Base-by-base conservation (phyloP, 2,113 vertebrate species). In the Charadrius vociferus region DNA sequence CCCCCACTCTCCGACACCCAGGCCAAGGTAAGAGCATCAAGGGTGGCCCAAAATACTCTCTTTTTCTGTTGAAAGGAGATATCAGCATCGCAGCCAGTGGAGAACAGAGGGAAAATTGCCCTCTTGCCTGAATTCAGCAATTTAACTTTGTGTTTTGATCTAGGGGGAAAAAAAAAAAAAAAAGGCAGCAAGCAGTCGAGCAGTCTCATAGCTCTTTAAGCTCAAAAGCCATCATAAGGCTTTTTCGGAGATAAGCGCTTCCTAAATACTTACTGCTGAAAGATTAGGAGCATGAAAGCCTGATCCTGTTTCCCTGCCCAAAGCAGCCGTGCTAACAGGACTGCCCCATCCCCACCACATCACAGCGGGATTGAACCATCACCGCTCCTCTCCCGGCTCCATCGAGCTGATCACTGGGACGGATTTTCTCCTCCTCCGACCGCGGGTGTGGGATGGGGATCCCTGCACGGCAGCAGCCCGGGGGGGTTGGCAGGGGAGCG, bases 161-260 rank as follows among this genome's bases (percentile, higher is more conserved):
- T 36, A 6, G 24, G 19, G 27, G 53, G 18, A 22, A 37, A 59
- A 37, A 18, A 19, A 55, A 41, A 39, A 20, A 8, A 74, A 58
- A 43, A 18, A 45, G 39, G 8, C 17, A 14, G 36, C 2, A 10
- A 20, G 37, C 80, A 49, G 79, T 15, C 37, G 81, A 86, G 88
- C 82, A 90, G 90, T 16, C 95, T 94, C 93, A 67, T 32, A 45
- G 90, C 82, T 93, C 90, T 81, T 71, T 93, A 95, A 97, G 93
- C 94, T 81, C 89, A 43, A 96, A 96, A 92, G 81, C 90, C 93
- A 91, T 41, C 83, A 32, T 29, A 85, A 85, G 79, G 91, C 84
- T 96, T 95, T 94, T 88, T 59, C 7, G 14, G 91, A 97, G 96
- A 96, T 97, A 95, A 97, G 95, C 62, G 7, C 94, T 96, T 94